Conservation (phyloP, 2,797 vertebrate species). For the Pangasius macronema region DNA sequence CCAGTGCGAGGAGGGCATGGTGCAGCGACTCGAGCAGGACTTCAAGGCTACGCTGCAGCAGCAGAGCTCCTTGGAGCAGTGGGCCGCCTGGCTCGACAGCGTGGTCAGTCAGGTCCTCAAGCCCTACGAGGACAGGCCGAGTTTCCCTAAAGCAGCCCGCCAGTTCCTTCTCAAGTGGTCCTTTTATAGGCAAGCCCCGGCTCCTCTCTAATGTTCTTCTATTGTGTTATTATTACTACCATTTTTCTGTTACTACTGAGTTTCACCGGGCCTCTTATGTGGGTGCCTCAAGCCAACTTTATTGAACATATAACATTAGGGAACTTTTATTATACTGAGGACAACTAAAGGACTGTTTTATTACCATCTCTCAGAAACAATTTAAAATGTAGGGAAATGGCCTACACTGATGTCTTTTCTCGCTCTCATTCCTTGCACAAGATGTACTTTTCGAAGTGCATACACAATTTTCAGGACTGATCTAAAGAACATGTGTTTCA, state of each 20-base stretch:
- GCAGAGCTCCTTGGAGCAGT: constrained; percentile 97
- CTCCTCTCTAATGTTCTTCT: background rate
- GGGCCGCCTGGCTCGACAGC: constrained; percentile 93
- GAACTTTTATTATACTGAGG: background rate
- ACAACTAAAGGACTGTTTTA: constrained; percentile 2
- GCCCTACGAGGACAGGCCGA: constrained; percentile 87
- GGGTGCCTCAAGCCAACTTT: background rate
- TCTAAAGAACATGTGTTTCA: background rate
- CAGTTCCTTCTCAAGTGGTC: constrained; percentile 99
- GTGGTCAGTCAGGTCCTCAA: constrained; percentile 94
- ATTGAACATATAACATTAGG: background rate
- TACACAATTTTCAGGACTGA: background rate
- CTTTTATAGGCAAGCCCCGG: constrained; percentile 86
- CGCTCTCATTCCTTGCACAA: background rate
- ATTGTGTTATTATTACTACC: background rate
- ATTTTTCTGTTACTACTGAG: background rate
- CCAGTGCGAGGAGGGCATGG: constrained; percentile 94
- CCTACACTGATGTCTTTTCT: background rate
- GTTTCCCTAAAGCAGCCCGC: constrained; percentile 91
- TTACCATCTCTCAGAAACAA: background rate
- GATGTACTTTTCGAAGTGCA: background rate
- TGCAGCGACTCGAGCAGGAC: constrained; percentile 95
- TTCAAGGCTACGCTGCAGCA: constrained; percentile 97
- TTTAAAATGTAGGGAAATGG: background rate
- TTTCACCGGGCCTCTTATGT: background rate